phyloP scores from a whole-genome alignment of 2,113 vertebrate genomes.

The Myrmecophaga tridactyla region DNA sequence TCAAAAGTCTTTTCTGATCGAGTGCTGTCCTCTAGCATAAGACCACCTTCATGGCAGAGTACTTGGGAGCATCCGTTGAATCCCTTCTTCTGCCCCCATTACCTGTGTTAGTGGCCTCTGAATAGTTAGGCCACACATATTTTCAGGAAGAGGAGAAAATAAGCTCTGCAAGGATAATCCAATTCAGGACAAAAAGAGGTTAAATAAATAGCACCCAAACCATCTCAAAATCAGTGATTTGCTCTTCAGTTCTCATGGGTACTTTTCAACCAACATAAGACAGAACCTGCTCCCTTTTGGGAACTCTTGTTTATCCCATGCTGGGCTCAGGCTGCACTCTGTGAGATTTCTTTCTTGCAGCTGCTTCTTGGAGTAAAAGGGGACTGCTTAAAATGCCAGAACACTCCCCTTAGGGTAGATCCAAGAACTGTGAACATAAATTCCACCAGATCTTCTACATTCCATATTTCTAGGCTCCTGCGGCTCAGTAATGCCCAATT shows the following conservation, averaged over 20 bases:
- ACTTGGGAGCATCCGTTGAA: neutral
- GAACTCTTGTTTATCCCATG: neutral
- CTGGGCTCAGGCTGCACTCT: neutral
- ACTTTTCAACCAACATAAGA: neutral
- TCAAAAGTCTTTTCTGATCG: neutral
- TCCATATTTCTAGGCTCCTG: fast-evolving
- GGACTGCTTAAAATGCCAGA: neutral
- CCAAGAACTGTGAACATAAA: neutral
- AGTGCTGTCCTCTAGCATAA: neutral
- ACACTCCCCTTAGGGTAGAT: neutral
- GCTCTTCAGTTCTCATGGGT: neutral
- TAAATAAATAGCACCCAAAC: neutral
- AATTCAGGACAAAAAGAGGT: neutral
- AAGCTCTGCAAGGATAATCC: neutral
- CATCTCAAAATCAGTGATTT: neutral
- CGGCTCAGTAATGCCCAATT: neutral
- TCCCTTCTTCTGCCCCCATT: neutral
- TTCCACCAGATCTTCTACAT: neutral
- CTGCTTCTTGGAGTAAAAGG: neutral
- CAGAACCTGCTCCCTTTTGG: neutral
- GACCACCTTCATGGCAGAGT: neutral
- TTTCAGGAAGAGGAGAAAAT: neutral
- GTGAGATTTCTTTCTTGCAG: neutral
- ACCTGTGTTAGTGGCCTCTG: neutral
- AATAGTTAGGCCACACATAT: neutral